Percentiles rank a stretch among this genome's conserved stretches.
Evolutionary conservation across 2,797 vertebrate species (phyloP).

Genomic region (Calcarius lapponicus): DNA sequence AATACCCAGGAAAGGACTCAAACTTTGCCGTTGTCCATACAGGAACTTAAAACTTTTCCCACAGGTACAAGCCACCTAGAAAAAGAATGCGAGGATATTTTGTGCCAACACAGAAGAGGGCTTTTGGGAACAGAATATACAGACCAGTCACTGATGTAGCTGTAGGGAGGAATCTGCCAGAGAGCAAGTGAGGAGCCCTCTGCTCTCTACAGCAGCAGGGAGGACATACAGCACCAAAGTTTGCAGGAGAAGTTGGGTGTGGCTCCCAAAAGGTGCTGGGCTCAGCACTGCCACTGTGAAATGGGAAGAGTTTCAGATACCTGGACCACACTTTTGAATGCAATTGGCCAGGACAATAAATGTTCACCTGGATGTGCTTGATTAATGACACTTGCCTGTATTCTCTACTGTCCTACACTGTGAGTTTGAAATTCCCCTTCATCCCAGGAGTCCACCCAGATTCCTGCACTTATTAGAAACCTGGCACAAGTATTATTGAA

Average conservation of each 20-base stretch:
- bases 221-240: fast-evolving
- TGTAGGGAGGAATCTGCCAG: not conserved
- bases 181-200: fast-evolving
- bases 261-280: not conserved
- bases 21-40: not conserved
- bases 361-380: not conserved
- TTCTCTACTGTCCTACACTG: no score
- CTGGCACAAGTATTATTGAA: not conserved
- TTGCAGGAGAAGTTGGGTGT: not conserved
- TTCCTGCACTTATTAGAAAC: not conserved
- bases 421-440: not conserved
- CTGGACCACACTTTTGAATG: not conserved
- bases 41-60: not conserved
- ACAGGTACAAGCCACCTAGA: not conserved
- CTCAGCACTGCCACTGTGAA: not conserved
- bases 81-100: not conserved
- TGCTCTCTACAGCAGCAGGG: not conserved
- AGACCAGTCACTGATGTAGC: not conserved
- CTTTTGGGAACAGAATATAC: not conserved
- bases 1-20: not conserved
- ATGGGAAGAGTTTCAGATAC: not conserved
- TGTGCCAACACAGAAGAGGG: not conserved
- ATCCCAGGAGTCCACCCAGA: no score
- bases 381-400: not conserved
- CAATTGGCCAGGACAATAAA: not conserved